Conservation (phyloP, 30 jellyfish, hydroid and myxozoan genomes). For the Aurelia sp. region DNA sequence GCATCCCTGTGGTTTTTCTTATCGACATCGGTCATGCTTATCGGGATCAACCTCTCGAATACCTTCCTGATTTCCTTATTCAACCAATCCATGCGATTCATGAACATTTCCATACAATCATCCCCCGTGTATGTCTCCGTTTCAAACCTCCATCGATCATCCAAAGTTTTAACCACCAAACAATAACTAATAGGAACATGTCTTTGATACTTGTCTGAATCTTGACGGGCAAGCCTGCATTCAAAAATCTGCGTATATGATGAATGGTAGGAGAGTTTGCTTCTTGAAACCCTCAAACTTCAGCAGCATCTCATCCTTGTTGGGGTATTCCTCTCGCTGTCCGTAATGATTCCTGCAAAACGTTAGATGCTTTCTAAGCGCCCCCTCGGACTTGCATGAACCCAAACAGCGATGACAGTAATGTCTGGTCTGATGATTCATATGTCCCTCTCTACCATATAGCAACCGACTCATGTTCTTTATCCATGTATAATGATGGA, state of each 20-base stretch:
- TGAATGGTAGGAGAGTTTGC: background rate
- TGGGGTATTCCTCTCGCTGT: conserved; percentile 1
- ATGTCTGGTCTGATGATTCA: background rate
- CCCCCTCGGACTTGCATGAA: background rate
- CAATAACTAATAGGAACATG: background rate
- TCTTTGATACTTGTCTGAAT: background rate
- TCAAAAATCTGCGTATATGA: conserved; percentile 11
- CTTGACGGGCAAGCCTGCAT: background rate
- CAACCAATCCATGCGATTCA: background rate
- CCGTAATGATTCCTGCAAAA: background rate
- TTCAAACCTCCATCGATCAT: background rate
- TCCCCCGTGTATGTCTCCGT: background rate
- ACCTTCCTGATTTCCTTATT: background rate
- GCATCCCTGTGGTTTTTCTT: background rate
- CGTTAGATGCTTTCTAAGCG: background rate
- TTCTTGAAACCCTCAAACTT: background rate
- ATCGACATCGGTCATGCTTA: background rate
- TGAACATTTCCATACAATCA: background rate
- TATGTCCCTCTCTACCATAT: background rate
- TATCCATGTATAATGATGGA: background rate
- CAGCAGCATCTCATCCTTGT: background rate
- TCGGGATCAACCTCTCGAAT: background rate
- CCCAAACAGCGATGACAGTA: background rate
- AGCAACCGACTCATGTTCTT: background rate
- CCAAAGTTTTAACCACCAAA: background rate